Percentiles rank a stretch among this genome's conserved stretches.
Conservation (phyloP, 1,140 invertebrate genomes). For the Neomicropteryx cornuta region DNA sequence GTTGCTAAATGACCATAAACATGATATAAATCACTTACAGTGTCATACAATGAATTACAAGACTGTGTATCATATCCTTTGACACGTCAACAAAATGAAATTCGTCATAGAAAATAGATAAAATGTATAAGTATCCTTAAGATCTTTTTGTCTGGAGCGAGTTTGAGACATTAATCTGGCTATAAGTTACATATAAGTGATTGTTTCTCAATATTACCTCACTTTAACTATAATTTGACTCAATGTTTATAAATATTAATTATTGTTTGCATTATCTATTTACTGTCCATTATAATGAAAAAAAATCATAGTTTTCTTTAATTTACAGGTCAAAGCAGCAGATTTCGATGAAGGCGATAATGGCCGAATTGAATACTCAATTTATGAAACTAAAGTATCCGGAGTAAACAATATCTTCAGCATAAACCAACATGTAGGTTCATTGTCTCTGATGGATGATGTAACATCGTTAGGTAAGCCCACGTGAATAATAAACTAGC, state of each 20-base stretch:
- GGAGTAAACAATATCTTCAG: slow-evolving; percentile 50
- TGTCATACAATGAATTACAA: too few species aligned
- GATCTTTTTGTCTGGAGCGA: too few species aligned
- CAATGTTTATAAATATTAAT: too few species aligned
- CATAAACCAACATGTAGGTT: slow-evolving; percentile 57
- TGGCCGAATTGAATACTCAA: slow-evolving; percentile 57
- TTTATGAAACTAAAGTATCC: slow-evolving; percentile 52
- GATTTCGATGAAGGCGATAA: slow-evolving; percentile 62
- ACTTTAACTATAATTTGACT: too few species aligned
- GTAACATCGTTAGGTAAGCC: slow-evolving; percentile 43
- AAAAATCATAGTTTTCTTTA: neutral
- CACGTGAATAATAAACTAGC: neutral
- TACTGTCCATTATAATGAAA: slow-evolving; percentile 5
- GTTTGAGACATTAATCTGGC: too few species aligned
- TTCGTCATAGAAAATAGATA: too few species aligned
- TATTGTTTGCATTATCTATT: slow-evolving; percentile 5
- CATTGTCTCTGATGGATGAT: slow-evolving; percentile 49
- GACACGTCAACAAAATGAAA: too few species aligned
- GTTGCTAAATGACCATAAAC: too few species aligned
- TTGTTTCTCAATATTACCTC: slow-evolving; percentile 9
- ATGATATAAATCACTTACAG: too few species aligned
- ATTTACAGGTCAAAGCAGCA: slow-evolving; percentile 42
- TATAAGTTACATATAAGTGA: slow-evolving; percentile 3
- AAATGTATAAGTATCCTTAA: too few species aligned
- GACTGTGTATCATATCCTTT: too few species aligned